Evolutionary conservation across 2,113 vertebrate genomes (phyloP), one percentile per base, ranked within the genome.

Genomic region (Hippocampus barbouri): DNA sequence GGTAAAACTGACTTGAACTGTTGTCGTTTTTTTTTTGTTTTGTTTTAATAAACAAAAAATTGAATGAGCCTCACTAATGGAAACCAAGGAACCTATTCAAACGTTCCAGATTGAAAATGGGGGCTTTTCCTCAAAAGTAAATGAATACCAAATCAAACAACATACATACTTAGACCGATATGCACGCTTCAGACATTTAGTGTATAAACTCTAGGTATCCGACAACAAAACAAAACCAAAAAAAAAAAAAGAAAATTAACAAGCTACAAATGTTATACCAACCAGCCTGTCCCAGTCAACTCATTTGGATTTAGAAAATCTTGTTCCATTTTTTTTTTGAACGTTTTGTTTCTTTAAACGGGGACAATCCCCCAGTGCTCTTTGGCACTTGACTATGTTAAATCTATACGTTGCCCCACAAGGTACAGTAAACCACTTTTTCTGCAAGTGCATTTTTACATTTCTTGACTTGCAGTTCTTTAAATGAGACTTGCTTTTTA

Each of bases 361-460:
- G 77, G 86, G 83, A 86, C 86, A 15, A 4, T 85, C 81, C 86
- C 87, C 86, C 83, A 84, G 83, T 90, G 88, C 88, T 87, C 84
- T 90, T 92, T 90, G 89, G 90, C 91, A 93, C 89, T 90, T 80
- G 73, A 92, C 90, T 90, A 92, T 85, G 87, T 89, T 91, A 84
- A 86, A 66, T 90, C 87, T 92, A 90, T 79, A 83, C 84, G 80
- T 88, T 83, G 86, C 89, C 91, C 87, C 82, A 80, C 85, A 90
- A 91, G 89, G 92, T 93, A 92, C 92, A 93, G 90, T 92, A 93
- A 89, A 87, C 90, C 90, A 90, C 90, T 90, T 86, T 89, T 71
- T 78, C 81, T 86, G 64, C 64, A 66, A 87, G 85, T 82, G 83
- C 79, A 77, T 87, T 84, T 77, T 86, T 86, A 83, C 70, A 80